phyloP scores from a whole-genome alignment of 2,113 vertebrate genomes.

The Bungarus multicinctus region DNA sequence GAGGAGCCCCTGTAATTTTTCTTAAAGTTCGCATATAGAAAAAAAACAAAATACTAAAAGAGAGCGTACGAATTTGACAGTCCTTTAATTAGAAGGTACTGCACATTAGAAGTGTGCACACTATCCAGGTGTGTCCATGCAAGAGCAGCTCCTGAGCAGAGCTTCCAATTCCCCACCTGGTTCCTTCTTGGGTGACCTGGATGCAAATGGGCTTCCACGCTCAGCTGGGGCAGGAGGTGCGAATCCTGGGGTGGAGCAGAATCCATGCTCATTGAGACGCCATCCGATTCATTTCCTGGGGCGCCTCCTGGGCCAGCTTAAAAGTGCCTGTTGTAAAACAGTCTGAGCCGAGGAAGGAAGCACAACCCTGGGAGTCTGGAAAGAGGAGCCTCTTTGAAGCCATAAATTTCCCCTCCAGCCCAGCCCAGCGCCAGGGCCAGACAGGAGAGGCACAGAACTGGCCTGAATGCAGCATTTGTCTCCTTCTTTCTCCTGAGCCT shows the following conservation, averaged over 20 bases:
- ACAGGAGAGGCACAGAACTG: background rate
- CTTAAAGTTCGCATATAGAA: background rate
- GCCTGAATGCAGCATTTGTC: background rate
- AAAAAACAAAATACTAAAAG: background rate
- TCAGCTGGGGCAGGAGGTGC: too few relatives aligned
- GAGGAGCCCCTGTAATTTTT: background rate
- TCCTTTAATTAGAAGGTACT: background rate
- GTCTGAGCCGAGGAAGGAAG: too few relatives aligned
- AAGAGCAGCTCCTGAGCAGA: background rate
- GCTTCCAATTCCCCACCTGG: background rate
- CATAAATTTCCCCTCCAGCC: background rate
- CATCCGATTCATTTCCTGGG: background rate
- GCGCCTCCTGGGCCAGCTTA: background rate
- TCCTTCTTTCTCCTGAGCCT: background rate
- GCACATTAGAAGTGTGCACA: background rate
- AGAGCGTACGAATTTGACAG: background rate
- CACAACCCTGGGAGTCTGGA: background rate
- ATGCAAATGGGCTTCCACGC: background rate
- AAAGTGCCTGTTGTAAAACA: background rate
- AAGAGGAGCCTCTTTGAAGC: background rate
- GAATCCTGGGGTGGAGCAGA: background rate
- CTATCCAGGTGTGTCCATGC: background rate
- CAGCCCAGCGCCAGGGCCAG: background rate
- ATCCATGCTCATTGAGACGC: accelerated
- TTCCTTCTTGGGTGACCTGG: too few relatives aligned